These are phyloP conservation scores for Ellobium chinense DNA, from an alignment of 2,888 invertebrate genomes.

Conservation along the genomic window DNA sequence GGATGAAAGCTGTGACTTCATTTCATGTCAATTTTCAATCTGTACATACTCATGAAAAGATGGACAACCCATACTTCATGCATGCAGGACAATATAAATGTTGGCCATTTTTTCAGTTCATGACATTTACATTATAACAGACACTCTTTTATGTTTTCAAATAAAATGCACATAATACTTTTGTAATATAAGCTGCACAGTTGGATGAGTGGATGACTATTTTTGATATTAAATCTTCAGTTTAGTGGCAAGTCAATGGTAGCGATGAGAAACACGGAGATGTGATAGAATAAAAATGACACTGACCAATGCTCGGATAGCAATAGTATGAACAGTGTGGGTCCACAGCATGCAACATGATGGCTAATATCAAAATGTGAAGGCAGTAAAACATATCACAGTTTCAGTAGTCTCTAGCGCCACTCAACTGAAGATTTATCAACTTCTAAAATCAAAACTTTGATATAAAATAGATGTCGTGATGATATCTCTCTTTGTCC, in stretches of 20 bases:
- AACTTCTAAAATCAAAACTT: background rate
- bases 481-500: background rate
- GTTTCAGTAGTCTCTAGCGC: slow-evolving; percentile 2
- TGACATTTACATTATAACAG: too few species aligned
- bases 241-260: slow-evolving; percentile 3
- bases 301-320: background rate
- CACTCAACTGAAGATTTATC: slow-evolving; percentile 25
- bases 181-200: background rate
- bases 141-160: too few species aligned
- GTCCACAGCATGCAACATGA: slow-evolving; percentile 7
- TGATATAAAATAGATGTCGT: background rate
- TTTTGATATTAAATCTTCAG: background rate
- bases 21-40: too few species aligned
- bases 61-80: too few species aligned
- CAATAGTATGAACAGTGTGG: background rate
- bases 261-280: too few species aligned
- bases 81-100: too few species aligned
- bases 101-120: too few species aligned
- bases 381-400: slow-evolving; percentile 42
- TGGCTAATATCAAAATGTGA: slow-evolving; percentile 39
- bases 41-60: too few species aligned
- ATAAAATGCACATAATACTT: background rate
- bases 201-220: background rate
- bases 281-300: background rate
- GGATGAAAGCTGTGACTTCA: too few species aligned